A percentile compares a stretch with the other conserved stretches of the same genome.
Conservation (phyloP, 1,140 invertebrate species). For the Cheumatopsyche charites region DNA sequence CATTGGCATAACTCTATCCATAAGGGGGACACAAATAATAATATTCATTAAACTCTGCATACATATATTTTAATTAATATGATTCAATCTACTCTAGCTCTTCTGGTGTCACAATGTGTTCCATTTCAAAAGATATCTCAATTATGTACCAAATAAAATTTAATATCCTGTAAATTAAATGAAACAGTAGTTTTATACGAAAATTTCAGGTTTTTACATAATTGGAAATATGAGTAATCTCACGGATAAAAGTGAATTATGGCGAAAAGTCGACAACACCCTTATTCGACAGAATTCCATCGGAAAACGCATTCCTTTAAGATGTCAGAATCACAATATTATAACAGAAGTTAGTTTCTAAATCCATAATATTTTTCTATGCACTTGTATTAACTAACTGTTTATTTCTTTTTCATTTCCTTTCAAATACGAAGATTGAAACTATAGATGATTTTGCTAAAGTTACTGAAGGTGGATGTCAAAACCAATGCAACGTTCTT, state of each 20-base stretch:
- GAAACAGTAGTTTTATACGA: too few relatives aligned
- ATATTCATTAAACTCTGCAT: too few relatives aligned
- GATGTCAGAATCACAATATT: constrained; percentile 60
- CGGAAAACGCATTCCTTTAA: constrained; percentile 55
- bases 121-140: too few relatives aligned
- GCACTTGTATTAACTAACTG: too few relatives aligned
- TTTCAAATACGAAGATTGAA: constrained; percentile 48
- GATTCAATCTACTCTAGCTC: too few relatives aligned
- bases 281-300: constrained; percentile 56
- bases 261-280: constrained; percentile 61
- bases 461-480: constrained; percentile 61
- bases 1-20: too few relatives aligned
- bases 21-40: too few relatives aligned
- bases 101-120: too few relatives aligned
- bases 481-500: constrained; percentile 53
- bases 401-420: background rate
- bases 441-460: constrained; percentile 56
- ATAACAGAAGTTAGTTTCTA: constrained; percentile 50
- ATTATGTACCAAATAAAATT: too few relatives aligned
- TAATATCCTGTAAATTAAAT: too few relatives aligned
- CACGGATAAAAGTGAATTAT: constrained; percentile 58
- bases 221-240: constrained; percentile 72
- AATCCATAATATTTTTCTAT: too few relatives aligned
- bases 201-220: constrained; percentile 62
- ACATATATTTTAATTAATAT: too few relatives aligned